Base-by-base conservation (phyloP, 2,113 vertebrate species). In the Nibea albiflora region DNA sequence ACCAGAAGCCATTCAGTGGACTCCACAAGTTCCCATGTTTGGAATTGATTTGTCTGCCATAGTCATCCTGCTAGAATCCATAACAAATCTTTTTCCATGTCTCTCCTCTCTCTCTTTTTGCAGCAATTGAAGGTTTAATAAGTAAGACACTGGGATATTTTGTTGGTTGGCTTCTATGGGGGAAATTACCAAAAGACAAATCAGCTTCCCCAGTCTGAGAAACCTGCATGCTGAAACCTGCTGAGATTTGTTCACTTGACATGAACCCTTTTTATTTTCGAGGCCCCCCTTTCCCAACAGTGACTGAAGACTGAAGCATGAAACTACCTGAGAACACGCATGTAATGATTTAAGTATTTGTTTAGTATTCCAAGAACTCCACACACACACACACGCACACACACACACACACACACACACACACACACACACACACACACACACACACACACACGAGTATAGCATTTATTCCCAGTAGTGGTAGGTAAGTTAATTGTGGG, bases 81-180 rank as follows among this genome's bases (percentile, higher is more conserved):
- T 95, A 92, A 94, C 90, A 88, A 85, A 85, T 90, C 78, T 91
- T 86, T 90, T 85, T 77, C 80, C 92, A 94, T 94, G 81, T 94
- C 88, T 95, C 90, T 94, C 81, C 89, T 89, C 87, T 94, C 78
- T 93, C 88, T 93, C 89, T 93, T 80, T 92, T 93, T 92, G 94
- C 95, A 96, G 95, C 95, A 94, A 95, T 96, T 95, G 95, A 95
- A 92, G 95, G 95, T 93, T 95, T 96, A 94, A 96, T 96, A 94
- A 96, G 95, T 96, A 96, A 96, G 95, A 92, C 54, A 83, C 76
- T 83, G 82, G 86, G 67, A 89, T 90, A 84, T 87, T 84, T 81
- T 85, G 71, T 85, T 91, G 85, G 81, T 91, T 91, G 83, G 68
- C 80, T 87, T 79, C 65, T 79, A 16, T 78, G 53, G 70, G 72